These are phyloP conservation scores for Clepsis dumicolana DNA, from an alignment of 2,888 invertebrate species.

Conservation along the genomic window DNA sequence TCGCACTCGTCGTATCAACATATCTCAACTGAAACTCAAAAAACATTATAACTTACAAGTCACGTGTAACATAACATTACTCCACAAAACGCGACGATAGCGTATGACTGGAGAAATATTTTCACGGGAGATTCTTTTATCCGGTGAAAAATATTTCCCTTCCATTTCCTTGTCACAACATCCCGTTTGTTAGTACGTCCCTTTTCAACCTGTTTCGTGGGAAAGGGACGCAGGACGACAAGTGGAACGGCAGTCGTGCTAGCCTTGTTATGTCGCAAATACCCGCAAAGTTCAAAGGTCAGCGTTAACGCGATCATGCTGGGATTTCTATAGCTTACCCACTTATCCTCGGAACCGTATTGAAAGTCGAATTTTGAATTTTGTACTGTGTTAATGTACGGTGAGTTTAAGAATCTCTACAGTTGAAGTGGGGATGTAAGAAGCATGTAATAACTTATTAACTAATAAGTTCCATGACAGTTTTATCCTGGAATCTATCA, in stretches of 20 bases:
- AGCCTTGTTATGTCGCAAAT: constrained; percentile 32
- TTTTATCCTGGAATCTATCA: too few species aligned
- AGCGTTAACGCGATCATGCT: constrained; percentile 33
- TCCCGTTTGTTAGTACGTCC: background rate
- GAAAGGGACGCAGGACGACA: background rate
- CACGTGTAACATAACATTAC: constrained; percentile 34
- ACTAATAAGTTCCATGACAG: too few species aligned
- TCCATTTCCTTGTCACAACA: constrained; percentile 32
- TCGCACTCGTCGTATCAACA: background rate
- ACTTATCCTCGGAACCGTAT: constrained; percentile 21
- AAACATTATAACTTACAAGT: constrained; percentile 26
- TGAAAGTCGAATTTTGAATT: constrained; percentile 11
- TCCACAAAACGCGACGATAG: constrained; percentile 30
- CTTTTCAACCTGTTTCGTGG: background rate
- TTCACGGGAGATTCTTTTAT: constrained; percentile 35
- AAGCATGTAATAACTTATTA: too few species aligned
- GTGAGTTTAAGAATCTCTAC: background rate
- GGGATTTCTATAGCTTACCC: constrained; percentile 39
- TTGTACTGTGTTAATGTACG: background rate
- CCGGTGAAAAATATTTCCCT: constrained; percentile 40
- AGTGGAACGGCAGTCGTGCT: constrained; percentile 1
- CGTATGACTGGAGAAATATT: constrained; percentile 37
- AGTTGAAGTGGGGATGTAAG: background rate
- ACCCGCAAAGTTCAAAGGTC: constrained; percentile 41
- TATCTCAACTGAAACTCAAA: constrained; percentile 1